Base-by-base conservation (phyloP, 2,888 invertebrate genomes). In the Apamea epomidion region DNA sequence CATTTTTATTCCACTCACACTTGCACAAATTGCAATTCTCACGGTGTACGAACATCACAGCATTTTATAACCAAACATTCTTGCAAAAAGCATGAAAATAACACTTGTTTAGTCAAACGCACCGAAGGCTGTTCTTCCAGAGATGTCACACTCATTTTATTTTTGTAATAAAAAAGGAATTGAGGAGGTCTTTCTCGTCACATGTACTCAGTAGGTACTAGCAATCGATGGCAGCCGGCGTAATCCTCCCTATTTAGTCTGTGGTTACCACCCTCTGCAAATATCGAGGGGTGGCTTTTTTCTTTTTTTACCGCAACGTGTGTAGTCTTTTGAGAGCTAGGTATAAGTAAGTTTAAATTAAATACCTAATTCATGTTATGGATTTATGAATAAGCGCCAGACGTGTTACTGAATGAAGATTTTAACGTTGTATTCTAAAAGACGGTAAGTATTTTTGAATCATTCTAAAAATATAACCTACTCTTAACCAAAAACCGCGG, bases 141-240 rank as follows among this genome's bases (percentile, higher is more conserved):
- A 81, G 90, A 90, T 76, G 90, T 68, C n/a, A 88, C 82, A 90
- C 90, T 90, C 90, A 90, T 90, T 88, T 88, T 88, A 29, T 65
- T 65, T 51, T 65, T 58, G 74, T 75, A 62, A 14, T 62, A 62
- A 29, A 68, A 74, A 65, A 74, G 54, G 16, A 76, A 76, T 80
- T 70, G 69, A 48, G 77, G 71, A 79, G 81, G 68, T 81, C 72
- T 81, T 80, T 84, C 79, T 82, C 51, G 76, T 82, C 81, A 86
- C 83, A 80, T 86, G 84, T 84, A 84, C 76, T 79, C 54, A 65
- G 78, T 58, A 48, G 65, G 68, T 77, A 83, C 79, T 82, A 75
- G 72, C 79, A 89, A 90, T 90, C 90, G 90, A 90, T 90, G 85
- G 67, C 75, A 83, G 81, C 83, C 86, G 88, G 84, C 85, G 78